A percentile compares a stretch with the other conserved stretches of the same genome.
Evolutionary conservation across 2,797 vertebrate species (phyloP).

Genomic region (Buceros bicornis): DNA sequence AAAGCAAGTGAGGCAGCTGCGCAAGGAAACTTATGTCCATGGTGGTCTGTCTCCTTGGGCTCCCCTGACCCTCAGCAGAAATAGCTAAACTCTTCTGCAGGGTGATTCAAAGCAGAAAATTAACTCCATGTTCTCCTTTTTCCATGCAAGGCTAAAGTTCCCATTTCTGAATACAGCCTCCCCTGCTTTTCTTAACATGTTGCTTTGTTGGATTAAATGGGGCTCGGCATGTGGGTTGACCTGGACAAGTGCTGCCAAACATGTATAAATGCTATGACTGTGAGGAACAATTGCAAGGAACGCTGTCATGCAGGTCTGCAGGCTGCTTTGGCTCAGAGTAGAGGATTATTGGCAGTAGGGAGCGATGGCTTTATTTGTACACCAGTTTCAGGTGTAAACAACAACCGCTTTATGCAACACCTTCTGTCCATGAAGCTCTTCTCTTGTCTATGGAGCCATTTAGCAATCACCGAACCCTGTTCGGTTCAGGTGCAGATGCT

Average conservation of each 20-base stretch:
- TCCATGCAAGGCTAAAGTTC: background rate
- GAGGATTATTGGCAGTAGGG: background rate
- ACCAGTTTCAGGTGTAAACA: conserved; percentile 36
- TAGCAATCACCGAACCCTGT: background rate
- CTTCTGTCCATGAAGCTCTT: conserved; percentile 17
- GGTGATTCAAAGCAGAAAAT: conserved; percentile 8
- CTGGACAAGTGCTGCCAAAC: background rate
- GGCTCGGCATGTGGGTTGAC: background rate
- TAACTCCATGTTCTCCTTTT: background rate
- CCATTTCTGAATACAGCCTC: background rate
- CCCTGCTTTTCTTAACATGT: background rate
- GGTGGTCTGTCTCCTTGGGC: background rate
- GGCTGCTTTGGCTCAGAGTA: background rate
- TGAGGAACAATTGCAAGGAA: background rate
- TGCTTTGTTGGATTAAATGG: conserved; percentile 2
- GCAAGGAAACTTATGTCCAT: accelerated
- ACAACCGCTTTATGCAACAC: conserved; percentile 25
- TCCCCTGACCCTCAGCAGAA: background rate
- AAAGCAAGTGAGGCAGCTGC: background rate
- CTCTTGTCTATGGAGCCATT: background rate
- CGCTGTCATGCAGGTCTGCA: background rate
- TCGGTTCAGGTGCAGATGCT: background rate
- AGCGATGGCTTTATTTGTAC: conserved; percentile 37
- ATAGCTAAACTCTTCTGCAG: background rate
- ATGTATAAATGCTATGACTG: background rate